These are phyloP conservation scores for Gallinago nigripennis DNA, from an alignment of 2,797 vertebrate species.

Conservation along the genomic window DNA sequence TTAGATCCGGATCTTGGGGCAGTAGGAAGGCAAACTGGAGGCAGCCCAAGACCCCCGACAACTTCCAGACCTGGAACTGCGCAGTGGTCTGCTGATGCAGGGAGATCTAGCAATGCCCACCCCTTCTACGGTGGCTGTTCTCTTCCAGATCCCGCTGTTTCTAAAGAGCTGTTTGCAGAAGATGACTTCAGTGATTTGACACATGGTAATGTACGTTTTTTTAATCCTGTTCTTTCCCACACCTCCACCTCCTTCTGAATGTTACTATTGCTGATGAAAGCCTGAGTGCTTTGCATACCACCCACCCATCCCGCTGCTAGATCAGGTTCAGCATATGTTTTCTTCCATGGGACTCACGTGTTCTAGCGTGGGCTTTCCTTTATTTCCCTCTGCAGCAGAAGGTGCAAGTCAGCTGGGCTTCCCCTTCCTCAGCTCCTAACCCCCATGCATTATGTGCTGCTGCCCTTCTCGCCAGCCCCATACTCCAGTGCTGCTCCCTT, in stretches of 20 bases:
- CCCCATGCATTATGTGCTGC: not conserved
- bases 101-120: conserved; percentile 4
- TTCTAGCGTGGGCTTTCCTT: not conserved
- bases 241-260: not conserved
- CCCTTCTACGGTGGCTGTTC: conserved; percentile 6
- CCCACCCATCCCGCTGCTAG: not conserved
- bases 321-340: not conserved
- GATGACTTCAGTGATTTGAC: conserved; percentile 85
- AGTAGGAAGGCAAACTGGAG: conserved; percentile 36
- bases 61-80: conserved; percentile 2
- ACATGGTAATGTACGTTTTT: conserved; percentile 80
- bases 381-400: not conserved
- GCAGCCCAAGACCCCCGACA: conserved; percentile 36
- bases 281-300: not conserved
- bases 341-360: not conserved
- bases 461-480: not conserved
- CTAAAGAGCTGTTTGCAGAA: conserved; percentile 66
- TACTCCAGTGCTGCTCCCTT: not conserved
- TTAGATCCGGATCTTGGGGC: not conserved
- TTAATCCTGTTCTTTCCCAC: conserved; percentile 23
- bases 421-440: not conserved
- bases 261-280: not conserved
- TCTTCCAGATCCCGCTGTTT: conserved; percentile 60
- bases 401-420: not conserved
- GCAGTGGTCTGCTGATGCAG: conserved; percentile 2